Base-by-base conservation (phyloP, 2,888 invertebrate genomes). In the Aspidiotus rigidus region DNA sequence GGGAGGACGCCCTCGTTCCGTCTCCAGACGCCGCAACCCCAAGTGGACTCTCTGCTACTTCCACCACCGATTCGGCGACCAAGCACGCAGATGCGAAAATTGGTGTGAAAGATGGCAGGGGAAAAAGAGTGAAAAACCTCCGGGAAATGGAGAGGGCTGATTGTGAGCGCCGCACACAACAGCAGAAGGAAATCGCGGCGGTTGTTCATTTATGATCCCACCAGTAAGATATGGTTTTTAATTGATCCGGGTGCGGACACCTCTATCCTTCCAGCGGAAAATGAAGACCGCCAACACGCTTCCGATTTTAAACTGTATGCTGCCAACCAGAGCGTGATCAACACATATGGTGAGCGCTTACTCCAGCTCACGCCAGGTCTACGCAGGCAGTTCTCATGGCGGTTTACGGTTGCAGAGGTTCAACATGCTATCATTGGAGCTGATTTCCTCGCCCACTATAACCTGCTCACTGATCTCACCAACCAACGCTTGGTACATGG, bases 231-330 rank as follows among this genome's bases (percentile, higher is more conserved):
- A 11, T 40, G 40, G 53, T 72, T 69, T 57, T 62, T 71, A 0
- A 60, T 72, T 9, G 71, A 72, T 15, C 70, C 64, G 16, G 72
- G 69, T 6, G 70, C 72, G 1, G 72, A 72, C 11, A 70, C 71
- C 9, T 72, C 72, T 2, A 59, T 72, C 2, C 40, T 72, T 75
- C 77, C 69, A 41, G 75, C 0, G 7, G 7, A 8, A 11, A 17
- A 53, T 53, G 13, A 53, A 11, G 13, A 53, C 53, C 53, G 13
- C 10, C 53, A 53, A 11, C 10, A 53, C 10, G 53, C 13, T 11
- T 53, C 16, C 56, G 15, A 69, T 10, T 57, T 62, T n/a, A 40
- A 54, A 7, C 63, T 71, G 2, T 55, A 55, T 8, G 71, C 66
- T 15, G 64, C 64, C 13, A 62, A 66, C 11, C 42, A 53, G 5